Base-by-base conservation (phyloP, 2,888 invertebrate species). In the Griposia aprilina region DNA sequence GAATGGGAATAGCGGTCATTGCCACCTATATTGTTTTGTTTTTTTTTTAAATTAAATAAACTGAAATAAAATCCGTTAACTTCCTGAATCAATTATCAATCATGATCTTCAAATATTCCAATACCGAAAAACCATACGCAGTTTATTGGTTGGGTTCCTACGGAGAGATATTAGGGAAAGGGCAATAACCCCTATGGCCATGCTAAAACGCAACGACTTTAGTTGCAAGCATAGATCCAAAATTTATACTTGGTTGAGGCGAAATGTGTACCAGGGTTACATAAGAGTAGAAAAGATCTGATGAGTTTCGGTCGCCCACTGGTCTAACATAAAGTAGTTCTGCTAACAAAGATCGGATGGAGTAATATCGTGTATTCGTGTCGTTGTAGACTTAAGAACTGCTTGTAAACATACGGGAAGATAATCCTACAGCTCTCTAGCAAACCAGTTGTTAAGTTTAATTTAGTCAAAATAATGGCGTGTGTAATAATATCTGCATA, bases 301-400 rank as follows among this genome's bases (percentile, higher is more conserved):
- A 75, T 62, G 73, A 36, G 72, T 59, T 76, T 74, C 66, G 63
- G 66, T 73, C 85, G 79, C 89, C 88, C 88, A 88, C 79, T 73
- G 71, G 67, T 48, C 68, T n/a, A 60, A 75, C 70, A 78, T 80
- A 73, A 82, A 83, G 85, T 74, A 81, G 78, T 87, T 87, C 78
- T 77, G 77, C 86, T 78, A 84, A 89, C 85, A 85, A 65, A 79
- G 26, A 67, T 75, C 45, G 36, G 30, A 83, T 89, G 87, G 83
- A 74, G 85, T 45, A 88, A 88, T 76, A 82, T 74, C 72, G 59
- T 79, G 79, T 82, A 48, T 60, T 52, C 76, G 65, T 71, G 67
- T 74, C 75, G 59, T 72, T 83, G 69, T 88, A 86, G 78, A 89
- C 77, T 75, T 85, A 76, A 69, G 71, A 80, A 55, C 7, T 4